phyloP scores from a whole-genome alignment of 2,797 vertebrate species.

The Enteromius anoplus region DNA sequence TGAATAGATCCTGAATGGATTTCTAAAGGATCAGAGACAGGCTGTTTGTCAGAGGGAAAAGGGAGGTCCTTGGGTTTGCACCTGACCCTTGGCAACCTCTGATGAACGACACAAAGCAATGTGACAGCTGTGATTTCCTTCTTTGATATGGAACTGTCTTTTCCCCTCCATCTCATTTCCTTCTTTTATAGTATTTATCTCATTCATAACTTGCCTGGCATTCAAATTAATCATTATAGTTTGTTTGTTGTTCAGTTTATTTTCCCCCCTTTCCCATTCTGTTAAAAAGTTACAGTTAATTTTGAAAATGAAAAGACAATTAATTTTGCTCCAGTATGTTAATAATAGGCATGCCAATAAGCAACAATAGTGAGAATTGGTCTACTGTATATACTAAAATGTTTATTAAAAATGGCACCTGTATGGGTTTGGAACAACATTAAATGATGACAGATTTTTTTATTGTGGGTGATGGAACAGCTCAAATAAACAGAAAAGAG shows the following conservation, averaged over 20 bases:
- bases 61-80: conserved; percentile 18
- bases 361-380: too few relatives aligned
- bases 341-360: too few relatives aligned
- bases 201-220: not conserved
- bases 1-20: conserved; percentile 43
- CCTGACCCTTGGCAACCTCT: conserved; percentile 30
- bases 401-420: not conserved
- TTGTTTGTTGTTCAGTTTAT: not conserved
- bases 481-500: conserved; percentile 41
- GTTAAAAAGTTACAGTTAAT: not conserved
- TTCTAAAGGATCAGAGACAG: conserved; percentile 46
- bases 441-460: not conserved
- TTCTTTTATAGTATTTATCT: conserved; percentile 24
- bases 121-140: conserved; percentile 27
- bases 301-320: not conserved
- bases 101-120: conserved; percentile 18
- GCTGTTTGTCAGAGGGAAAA: not conserved
- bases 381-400: not conserved
- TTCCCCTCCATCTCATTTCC: conserved; percentile 10
- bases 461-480: conserved; percentile 20
- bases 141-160: conserved; percentile 32
- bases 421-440: not conserved
- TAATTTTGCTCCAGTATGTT: not conserved
- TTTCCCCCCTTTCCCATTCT: not conserved
- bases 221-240: not conserved